phyloP scores from a whole-genome alignment of 1,140 invertebrate species.

The Agrilus planipennis region DNA sequence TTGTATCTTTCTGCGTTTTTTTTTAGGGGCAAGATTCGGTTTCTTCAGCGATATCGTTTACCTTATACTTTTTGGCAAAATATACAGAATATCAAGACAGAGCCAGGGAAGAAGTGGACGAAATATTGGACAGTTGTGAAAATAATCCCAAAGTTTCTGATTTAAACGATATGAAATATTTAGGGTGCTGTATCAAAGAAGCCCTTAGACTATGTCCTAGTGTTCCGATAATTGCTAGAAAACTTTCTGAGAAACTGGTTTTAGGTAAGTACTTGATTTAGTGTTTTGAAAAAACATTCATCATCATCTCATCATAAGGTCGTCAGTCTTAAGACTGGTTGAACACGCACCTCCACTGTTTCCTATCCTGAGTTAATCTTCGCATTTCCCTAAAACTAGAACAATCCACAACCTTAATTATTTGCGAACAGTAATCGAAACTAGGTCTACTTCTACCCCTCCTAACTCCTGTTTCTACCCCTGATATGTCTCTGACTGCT shows the following conservation, averaged over 20 bases:
- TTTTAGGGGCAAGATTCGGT: not conserved
- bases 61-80: not conserved
- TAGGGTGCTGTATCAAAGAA: conserved; percentile 46
- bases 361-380: too few relatives aligned
- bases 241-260: conserved; percentile 28
- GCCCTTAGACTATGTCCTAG: conserved; percentile 42
- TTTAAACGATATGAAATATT: conserved; percentile 41
- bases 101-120: not conserved
- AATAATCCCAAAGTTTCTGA: too few relatives aligned
- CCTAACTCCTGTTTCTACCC: too few relatives aligned
- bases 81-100: not conserved
- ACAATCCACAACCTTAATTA: too few relatives aligned
- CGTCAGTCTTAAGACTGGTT: too few relatives aligned
- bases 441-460: too few relatives aligned
- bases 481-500: too few relatives aligned
- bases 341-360: too few relatives aligned
- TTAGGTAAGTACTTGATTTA: conserved; percentile 29
- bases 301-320: conserved; percentile 37
- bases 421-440: too few relatives aligned
- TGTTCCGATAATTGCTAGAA: conserved; percentile 38
- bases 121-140: not conserved
- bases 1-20: not conserved
- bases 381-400: too few relatives aligned
- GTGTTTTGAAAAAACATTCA: conserved; percentile 31
- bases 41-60: not conserved